Evolutionary conservation across 1,140 invertebrate genomes (phyloP), one percentile per base, ranked within the genome.

Genomic region (Pseudobourletiella spinata): DNA sequence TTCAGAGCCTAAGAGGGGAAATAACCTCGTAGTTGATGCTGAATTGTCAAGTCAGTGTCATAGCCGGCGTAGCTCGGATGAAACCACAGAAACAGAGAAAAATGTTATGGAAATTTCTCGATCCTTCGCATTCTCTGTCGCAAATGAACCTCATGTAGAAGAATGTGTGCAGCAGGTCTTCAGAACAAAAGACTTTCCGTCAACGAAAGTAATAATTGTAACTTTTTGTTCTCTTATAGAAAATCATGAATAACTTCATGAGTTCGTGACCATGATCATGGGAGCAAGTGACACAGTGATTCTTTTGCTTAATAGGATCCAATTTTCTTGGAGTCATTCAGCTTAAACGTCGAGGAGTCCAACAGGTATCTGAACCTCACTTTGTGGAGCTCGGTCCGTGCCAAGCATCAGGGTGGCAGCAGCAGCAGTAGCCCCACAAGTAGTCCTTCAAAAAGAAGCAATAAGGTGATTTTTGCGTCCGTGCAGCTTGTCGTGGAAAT

Each of bases 291-390:
- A 39, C n/a, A n/a, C 32, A 39, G n/a, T 39, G n/a, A 39, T 39
- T 39, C n/a, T 39, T 39, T 39, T 39, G 32, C 32, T 15, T n/a
- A n/a, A 58, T 51, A 81, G 72, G 74, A 88, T 15, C 83, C 89
- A 30, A 74, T 79, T 0, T 88, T 90, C 64, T 82, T 90, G 57
- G 88, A 93, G 70, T 81, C 85, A 57, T 85, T 84, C 64, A 80
- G 78, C 56, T 81, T 93, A 82, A 76, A 84, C 78, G 76, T 82
- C 78, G 74, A 85, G 77, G 78, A 83, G 74, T 72, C 86, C 75
- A 82, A 81, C 71, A 84, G 82, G 59, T 93, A 85, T 75, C 77
- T 93, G 39, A 93, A 92, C 75, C 75, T 93, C 1, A 88, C 88
- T 63, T 83, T 92, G 0, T 92, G 88, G 87, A 81, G 79, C 11